Base-by-base conservation (phyloP, 1,140 invertebrate species). In the Euura saliciscinereae region DNA sequence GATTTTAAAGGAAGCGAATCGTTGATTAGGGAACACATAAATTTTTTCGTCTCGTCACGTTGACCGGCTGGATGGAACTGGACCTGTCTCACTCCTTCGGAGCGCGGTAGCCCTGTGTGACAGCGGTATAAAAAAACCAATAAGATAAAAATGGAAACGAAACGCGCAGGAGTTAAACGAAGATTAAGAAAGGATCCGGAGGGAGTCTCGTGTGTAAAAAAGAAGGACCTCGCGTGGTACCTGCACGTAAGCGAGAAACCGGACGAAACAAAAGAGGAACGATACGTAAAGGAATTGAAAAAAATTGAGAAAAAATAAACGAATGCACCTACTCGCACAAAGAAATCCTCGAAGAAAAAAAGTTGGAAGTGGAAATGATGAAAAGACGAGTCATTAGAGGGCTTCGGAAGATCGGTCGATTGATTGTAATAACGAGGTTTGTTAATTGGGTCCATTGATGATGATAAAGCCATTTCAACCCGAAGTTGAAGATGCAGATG, bases 141-240 rank as follows among this genome's bases (percentile, higher is more conserved):
- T 75, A 77, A 67, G 76, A 72, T 69, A 75, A 75, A 77, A 79
- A 76, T 74, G 75, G 77, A 78, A 78, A 81, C 67, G 51, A 6
- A 59, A 59, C 51, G 51, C 71, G 71, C 45, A 74, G 73, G 75
- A 80, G 80, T 82, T 81, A 79, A 82, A 80, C 76, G 76, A 78
- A 80, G 80, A 81, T 82, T 82, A 82, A 80, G 79, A 80, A 78
- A 74, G 67, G 74, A 73, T 77, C 69, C 46, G 72, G 43, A 2
- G 43, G 46, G n/a, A 7, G 46, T 28, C 28, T 28, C 28, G 28
- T 28, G 28, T 28, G 28, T 28, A 28, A 51, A 6, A 59, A 59
- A 59, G 51, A 0, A 59, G 51, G 13, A 59, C 51, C 13, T 51
- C 6, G 11, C 6, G 6, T 51, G 6, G 46, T 11, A 51, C 6